Evolutionary conservation across 2,888 invertebrate species (phyloP).

Genomic region (Sipunculus nudus): DNA sequence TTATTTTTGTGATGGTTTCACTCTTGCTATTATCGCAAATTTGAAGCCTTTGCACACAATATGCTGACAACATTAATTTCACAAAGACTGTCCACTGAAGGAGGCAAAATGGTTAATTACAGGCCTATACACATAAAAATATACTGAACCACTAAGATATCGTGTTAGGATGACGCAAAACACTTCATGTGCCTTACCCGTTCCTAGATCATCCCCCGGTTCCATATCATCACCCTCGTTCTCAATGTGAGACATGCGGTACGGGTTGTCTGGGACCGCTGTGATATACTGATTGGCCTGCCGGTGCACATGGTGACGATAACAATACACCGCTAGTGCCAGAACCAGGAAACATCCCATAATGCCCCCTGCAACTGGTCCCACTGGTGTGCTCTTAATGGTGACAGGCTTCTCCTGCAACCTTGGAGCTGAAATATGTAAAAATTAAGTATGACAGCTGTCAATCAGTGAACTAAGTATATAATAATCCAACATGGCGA

Average conservation of each 20-base stretch:
- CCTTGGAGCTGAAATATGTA: conserved; percentile 39
- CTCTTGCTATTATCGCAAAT: too few relatives aligned
- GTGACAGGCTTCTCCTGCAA: conserved; percentile 43
- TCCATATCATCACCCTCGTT: conserved; percentile 65
- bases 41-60: too few relatives aligned
- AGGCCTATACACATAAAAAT: too few relatives aligned
- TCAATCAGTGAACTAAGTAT: neutral
- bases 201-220: conserved; percentile 55
- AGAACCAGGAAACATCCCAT: conserved; percentile 83
- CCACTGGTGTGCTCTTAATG: conserved; percentile 74
- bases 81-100: too few relatives aligned
- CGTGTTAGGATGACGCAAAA: too few relatives aligned
- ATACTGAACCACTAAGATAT: too few relatives aligned
- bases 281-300: conserved; percentile 61
- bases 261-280: conserved; percentile 55
- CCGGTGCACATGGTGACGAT: conserved; percentile 70
- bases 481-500: too few relatives aligned
- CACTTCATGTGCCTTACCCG: conserved; percentile 47
- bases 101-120: too few relatives aligned
- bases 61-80: too few relatives aligned
- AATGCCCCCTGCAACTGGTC: conserved; percentile 86
- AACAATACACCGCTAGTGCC: conserved; percentile 84
- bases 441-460: neutral
- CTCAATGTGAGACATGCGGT: conserved; percentile 66
- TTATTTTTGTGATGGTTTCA: too few relatives aligned